Base-by-base conservation (phyloP, 2,113 vertebrate species). In the Grantiella picta region DNA sequence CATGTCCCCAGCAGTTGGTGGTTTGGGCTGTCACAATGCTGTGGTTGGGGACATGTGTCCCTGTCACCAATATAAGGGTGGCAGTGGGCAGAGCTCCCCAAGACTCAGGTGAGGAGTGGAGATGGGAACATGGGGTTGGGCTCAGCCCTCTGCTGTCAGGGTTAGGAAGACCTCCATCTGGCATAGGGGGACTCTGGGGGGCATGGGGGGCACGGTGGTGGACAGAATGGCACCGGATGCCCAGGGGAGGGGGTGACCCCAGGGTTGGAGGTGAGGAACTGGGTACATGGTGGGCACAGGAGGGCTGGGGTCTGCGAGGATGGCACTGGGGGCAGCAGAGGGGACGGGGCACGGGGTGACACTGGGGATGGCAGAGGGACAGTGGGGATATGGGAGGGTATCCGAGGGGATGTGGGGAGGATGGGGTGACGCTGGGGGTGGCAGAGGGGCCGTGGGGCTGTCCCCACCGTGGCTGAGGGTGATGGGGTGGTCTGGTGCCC, bases 311-410 rank as follows among this genome's bases (percentile, higher is more conserved):
- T 71, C 42, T 56, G 11, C 25, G 17, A 18, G 19, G 50, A 16
- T 28, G 47, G 33, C 24, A 29, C 6, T 45, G 27, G 15, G 36
- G 29, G 2, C 29, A 42, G 54, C 23, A 52, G 45, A 47, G 77
- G 36, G 24, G 12, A 54, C 0, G 0, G 11, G 31, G 9, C 38
- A 65, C 0, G 0, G 44, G 10, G 16, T 44, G 47, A 23, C 25
- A 13, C 11, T 9, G 29, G 25, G 45, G 63, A 33, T 28, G 36
- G 59, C 1, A 0, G 50, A 47, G 40, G 23, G 23, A 47, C 23
- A 47, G 40, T 12, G 59, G 23, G 50, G n/a, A 38, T 33, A 17
- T 44, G 53, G 45, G 38, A 24, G 14, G 1, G 3, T 6, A 28
- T 61, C 65, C 54, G n/a, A 40, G 24, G 49, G 35, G 21, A 80